These are phyloP conservation scores for Passer montanus DNA, from an alignment of 2,113 vertebrate species.

Conservation along the genomic window DNA sequence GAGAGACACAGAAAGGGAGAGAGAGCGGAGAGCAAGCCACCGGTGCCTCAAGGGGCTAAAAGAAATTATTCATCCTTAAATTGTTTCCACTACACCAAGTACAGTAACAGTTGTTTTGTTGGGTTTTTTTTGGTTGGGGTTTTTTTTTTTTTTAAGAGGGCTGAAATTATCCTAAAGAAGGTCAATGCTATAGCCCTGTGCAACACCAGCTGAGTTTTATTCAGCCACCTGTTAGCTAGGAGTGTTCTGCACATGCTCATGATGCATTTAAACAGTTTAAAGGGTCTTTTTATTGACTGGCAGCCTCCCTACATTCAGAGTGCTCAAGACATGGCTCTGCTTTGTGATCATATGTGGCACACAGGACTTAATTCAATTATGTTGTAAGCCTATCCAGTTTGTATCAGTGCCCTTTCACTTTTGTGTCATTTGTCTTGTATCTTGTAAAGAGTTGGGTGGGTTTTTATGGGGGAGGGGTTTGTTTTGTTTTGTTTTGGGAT, in stretches of 20 bases:
- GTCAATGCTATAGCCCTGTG: conserved; percentile 85
- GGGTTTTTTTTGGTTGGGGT: conserved; percentile 57
- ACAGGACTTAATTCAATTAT: conserved; percentile 86
- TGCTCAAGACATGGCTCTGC: conserved; percentile 71
- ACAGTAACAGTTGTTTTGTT: conserved; percentile 83
- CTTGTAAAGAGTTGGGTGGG: conserved; percentile 67
- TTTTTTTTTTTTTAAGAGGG: conserved; percentile 48
- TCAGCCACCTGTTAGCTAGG: conserved; percentile 92
- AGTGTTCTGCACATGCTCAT: conserved; percentile 75
- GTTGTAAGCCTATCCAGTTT: conserved; percentile 84
- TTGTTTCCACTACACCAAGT: conserved; percentile 91
- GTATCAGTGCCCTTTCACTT: conserved; percentile 82
- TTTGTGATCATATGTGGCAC: conserved; percentile 81
- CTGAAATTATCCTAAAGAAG: conserved; percentile 86
- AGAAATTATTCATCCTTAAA: conserved; percentile 95
- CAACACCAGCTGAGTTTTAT: conserved; percentile 93
- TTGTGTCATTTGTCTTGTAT: conserved; percentile 79
- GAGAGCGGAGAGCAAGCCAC: conserved; percentile 60
- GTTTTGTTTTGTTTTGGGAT: conserved; percentile 4
- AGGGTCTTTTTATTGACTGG: conserved; percentile 80
- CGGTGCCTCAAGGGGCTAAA: conserved; percentile 83
- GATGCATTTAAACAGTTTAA: conserved; percentile 93
- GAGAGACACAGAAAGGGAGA: conserved; percentile 72
- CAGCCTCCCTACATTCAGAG: conserved; percentile 77
- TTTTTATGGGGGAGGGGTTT: background rate